These are phyloP conservation scores for Archips crataeganus DNA, from an alignment of 2,888 invertebrate genomes.

Conservation along the genomic window DNA sequence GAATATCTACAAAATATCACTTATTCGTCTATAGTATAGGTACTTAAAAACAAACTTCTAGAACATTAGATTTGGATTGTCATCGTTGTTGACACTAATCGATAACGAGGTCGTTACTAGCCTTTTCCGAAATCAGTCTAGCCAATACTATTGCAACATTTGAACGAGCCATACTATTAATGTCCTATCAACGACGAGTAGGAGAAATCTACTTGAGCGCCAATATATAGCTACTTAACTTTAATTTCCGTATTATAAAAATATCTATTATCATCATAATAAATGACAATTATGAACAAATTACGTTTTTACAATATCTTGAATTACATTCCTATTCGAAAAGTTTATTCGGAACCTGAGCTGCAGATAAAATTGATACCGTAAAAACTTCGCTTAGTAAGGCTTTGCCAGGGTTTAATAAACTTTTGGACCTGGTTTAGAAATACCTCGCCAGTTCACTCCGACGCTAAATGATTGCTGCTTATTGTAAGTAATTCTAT, in stretches of 20 bases:
- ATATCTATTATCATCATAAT: conserved; percentile 1
- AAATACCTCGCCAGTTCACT: neutral
- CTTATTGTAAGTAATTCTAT: neutral
- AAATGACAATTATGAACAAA: neutral
- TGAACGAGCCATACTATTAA: neutral
- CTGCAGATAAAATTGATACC: neutral
- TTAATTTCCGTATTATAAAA: conserved; percentile 15
- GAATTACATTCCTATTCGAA: no score
- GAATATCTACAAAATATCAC: neutral
- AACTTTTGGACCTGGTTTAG: neutral
- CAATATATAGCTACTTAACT: conserved; percentile 1
- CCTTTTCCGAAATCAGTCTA: neutral
- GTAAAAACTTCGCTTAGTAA: neutral
- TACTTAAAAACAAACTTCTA: neutral
- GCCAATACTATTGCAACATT: neutral
- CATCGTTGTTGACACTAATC: neutral
- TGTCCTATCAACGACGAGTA: neutral
- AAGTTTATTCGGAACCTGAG: neutral
- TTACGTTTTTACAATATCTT: neutral
- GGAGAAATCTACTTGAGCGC: conserved; percentile 4
- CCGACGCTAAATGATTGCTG: neutral
- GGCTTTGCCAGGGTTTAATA: neutral
- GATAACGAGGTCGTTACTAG: neutral
- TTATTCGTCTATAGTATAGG: neutral
- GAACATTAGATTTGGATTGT: no score